Base-by-base conservation (phyloP, 2,888 invertebrate species). In the Drosophila formosana region DNA sequence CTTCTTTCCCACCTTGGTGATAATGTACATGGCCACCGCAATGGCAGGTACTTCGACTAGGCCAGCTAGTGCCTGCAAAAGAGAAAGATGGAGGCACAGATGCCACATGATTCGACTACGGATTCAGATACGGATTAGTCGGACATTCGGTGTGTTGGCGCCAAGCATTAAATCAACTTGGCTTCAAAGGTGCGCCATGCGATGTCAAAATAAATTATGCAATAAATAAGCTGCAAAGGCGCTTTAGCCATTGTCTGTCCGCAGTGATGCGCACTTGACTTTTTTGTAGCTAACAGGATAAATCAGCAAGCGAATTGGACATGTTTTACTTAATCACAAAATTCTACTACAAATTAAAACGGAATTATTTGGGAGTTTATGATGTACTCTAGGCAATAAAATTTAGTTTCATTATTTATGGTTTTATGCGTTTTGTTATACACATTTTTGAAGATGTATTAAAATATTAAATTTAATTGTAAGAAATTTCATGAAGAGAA, bases 11-110 rank as follows among this genome's bases (percentile, higher is more conserved):
- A 95, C 94, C 90, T 95, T 95, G 77, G 96, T 92, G n/a, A 96
- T 94, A 77, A 96, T 94, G 13, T 95, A 94, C 82, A 96, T 96
- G 82, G 96, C 96, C 61, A 96, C 92, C 1, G 95, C 95, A 78
- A 96, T 95, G 23, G 96, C 96, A 39, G 96, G 96, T 62, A 96
- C 94, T 93, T 96, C 96, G 18, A 96, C 96, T 45, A 95, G 94
- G 53, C 96, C 96, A 79, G 95, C 94, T 86, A 96, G 93, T 78
- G 94, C 93, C 94, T 94, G 69, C 3, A 60, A 66, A 2, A 51
- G 8, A 62, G 5, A 53, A 26, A 45, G 34, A 62, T 1, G n/a
- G n/a, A 51, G 30, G 52, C 49, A 60, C 43, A 45, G 30, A 57
- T 55, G 45, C 25, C 58, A 28, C 56, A 32, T 11, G 18, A 37